These are phyloP conservation scores for Murina feae DNA, from an alignment of 2,113 vertebrate species.

Conservation along the genomic window DNA sequence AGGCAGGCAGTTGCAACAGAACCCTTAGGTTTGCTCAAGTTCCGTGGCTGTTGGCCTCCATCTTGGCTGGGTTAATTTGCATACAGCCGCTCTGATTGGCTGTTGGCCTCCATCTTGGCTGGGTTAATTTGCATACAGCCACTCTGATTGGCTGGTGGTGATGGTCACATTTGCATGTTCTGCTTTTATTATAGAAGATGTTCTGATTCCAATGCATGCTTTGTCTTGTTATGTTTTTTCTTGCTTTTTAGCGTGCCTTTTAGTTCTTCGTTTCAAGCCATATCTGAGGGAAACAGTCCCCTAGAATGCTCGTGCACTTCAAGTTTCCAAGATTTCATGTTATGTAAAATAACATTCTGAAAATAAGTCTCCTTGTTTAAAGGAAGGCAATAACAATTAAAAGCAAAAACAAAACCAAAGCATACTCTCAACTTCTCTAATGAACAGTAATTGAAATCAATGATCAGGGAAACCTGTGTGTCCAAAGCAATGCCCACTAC, in stretches of 20 bases:
- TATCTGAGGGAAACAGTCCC: neutral
- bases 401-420: neutral
- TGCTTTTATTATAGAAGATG: no score
- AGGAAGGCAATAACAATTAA: neutral
- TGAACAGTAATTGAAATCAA: accelerated
- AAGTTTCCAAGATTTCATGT: neutral
- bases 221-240: neutral
- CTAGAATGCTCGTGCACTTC: accelerated
- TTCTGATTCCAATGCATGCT: neutral
- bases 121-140: no score
- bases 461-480: neutral
- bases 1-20: no score
- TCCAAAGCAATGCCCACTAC: no score
- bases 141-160: no score
- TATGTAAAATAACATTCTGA: neutral
- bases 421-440: neutral
- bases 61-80: no score
- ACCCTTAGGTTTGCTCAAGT: no score
- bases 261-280: neutral
- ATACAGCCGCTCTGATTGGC: no score
- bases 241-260: no score
- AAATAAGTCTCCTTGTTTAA: neutral
- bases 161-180: no score
- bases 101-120: no score
- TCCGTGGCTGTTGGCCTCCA: no score